A percentile compares a stretch with the other conserved stretches of the same genome.
Conservation (phyloP, 2,797 vertebrate genomes). For the Rhinophrynus dorsalis region DNA sequence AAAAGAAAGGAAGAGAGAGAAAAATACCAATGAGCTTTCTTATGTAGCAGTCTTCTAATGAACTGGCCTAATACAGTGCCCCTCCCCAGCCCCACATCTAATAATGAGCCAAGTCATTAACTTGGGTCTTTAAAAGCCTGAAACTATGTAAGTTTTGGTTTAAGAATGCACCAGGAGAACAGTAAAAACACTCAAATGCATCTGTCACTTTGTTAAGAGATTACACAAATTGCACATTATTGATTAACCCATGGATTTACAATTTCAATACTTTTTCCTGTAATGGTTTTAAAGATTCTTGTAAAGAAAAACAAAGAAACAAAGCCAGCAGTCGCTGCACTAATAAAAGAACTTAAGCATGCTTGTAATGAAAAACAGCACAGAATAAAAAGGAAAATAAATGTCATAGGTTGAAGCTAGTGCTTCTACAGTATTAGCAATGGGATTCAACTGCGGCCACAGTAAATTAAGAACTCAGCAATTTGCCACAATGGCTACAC, state of each 20-base stretch:
- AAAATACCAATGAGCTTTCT: slow-evolving; percentile 29
- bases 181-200: slow-evolving; percentile 47
- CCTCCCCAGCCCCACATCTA: slow-evolving; percentile 1
- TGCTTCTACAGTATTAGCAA: slow-evolving; percentile 12
- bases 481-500: too few species aligned
- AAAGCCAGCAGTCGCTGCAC: slow-evolving; percentile 27
- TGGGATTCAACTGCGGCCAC: slow-evolving; percentile 2
- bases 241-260: slow-evolving; percentile 32
- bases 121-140: slow-evolving; percentile 48
- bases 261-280: slow-evolving; percentile 44
- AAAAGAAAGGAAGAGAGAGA: not conserved
- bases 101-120: slow-evolving; percentile 24
- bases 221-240: slow-evolving; percentile 36
- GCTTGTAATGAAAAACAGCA: slow-evolving; percentile 42
- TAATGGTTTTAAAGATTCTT: slow-evolving; percentile 34
- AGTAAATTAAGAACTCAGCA: slow-evolving; percentile 4
- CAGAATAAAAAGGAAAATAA: slow-evolving; percentile 31
- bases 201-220: slow-evolving; percentile 43
- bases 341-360: slow-evolving; percentile 39
- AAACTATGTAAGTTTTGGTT: slow-evolving; percentile 29
- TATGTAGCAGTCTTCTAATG: slow-evolving; percentile 41
- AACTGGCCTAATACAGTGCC: slow-evolving; percentile 38
- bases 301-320: slow-evolving; percentile 33
- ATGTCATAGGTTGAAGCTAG: slow-evolving; percentile 15
- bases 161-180: slow-evolving; percentile 39